Evolutionary conservation across 2,113 vertebrate species (phyloP).

Genomic region (Egretta garzetta): DNA sequence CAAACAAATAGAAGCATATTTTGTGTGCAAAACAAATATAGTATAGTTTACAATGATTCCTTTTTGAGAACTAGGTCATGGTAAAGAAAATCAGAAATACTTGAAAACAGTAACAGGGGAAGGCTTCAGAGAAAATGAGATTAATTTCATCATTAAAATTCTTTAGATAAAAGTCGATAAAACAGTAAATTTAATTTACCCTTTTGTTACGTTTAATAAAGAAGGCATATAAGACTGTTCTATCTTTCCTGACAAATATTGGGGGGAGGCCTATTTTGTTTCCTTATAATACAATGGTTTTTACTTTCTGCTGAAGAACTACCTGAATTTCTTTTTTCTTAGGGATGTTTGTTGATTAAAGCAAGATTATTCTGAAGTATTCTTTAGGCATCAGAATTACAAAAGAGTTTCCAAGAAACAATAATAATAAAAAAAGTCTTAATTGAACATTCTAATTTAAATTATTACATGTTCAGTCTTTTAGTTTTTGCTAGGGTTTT

Average conservation of each 20-base stretch:
- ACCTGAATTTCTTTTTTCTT: not conserved
- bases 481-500: not conserved
- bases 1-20: not conserved
- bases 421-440: not conserved
- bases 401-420: not conserved
- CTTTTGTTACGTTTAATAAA: not conserved
- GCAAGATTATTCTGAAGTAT: not conserved
- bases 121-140: not conserved
- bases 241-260: not conserved
- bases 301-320: not conserved
- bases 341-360: not conserved
- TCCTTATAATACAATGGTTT: not conserved
- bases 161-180: not conserved
- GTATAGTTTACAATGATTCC: not conserved
- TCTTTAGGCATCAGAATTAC: not conserved
- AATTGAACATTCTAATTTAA: not conserved
- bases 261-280: not conserved
- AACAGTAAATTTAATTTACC: not conserved
- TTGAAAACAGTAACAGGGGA: not conserved
- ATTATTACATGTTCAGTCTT: not conserved
- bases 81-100: not conserved
- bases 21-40: not conserved
- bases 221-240: not conserved
- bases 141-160: not conserved
- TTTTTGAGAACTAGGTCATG: not conserved